A percentile compares a stretch with the other conserved stretches of the same genome.
phyloP scores from a whole-genome alignment of 2,797 vertebrate genomes.

The Leuciscus waleckii region DNA sequence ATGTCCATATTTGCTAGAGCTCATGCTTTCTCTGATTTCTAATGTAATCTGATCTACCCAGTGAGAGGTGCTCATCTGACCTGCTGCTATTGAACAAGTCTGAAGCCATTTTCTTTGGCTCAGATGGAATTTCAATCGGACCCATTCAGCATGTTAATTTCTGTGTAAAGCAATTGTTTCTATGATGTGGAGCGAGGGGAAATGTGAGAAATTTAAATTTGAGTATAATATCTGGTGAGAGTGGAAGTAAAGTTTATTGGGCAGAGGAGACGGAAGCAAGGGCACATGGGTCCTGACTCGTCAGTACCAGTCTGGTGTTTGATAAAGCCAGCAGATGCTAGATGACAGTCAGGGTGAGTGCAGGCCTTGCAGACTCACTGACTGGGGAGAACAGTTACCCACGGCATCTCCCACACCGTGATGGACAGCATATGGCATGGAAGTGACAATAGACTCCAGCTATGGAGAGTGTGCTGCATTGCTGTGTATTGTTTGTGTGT shows the following conservation, averaged over 20 bases:
- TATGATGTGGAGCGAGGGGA: conserved; percentile 47
- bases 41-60: conserved; percentile 51
- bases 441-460: conserved; percentile 76
- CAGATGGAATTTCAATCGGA: conserved; percentile 74
- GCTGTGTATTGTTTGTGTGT: conserved; percentile 25
- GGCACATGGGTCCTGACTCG: conserved; percentile 67
- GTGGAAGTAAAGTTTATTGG: conserved; percentile 49
- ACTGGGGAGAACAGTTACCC: conserved; percentile 73
- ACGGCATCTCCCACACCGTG: conserved; percentile 73
- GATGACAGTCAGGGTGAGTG: conserved; percentile 79
- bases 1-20: conserved; percentile 49
- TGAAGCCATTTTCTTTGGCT: conserved; percentile 30
- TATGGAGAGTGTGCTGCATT: conserved; percentile 55
- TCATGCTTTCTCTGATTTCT: conserved; percentile 40
- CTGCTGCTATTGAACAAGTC: conserved; percentile 46
- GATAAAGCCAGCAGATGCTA: conserved; percentile 78
- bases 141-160: conserved; percentile 73
- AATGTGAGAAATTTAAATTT: conserved; percentile 59
- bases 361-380: conserved; percentile 77
- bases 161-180: conserved; percentile 12
- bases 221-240: conserved; percentile 58
- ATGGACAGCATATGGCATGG: conserved; percentile 80
- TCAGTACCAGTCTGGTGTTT: conserved; percentile 71
- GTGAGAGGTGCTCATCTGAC: conserved; percentile 49
- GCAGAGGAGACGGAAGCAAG: conserved; percentile 66